Conservation (phyloP, 2,797 vertebrate species). For the Selene dorsalis region DNA sequence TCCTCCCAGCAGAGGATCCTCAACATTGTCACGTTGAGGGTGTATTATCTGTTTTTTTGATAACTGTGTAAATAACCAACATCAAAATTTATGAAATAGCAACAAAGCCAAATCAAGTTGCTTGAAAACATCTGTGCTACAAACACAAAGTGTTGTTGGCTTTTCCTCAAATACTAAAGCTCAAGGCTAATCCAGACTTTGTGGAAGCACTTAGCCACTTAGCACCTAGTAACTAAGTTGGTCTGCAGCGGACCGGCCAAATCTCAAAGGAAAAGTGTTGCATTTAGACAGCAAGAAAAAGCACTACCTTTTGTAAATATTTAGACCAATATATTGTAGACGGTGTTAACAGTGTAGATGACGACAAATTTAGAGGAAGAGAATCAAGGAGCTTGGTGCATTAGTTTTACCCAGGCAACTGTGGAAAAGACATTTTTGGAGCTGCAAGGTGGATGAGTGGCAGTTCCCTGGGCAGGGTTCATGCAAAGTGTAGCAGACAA, state of each 20-base stretch:
- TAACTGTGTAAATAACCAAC: slow-evolving; percentile 29
- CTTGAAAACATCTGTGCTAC: slow-evolving; percentile 13
- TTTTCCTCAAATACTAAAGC: slow-evolving; percentile 15
- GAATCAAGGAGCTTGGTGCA: not conserved
- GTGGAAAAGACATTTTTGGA: not conserved
- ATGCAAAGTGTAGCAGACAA: slow-evolving; percentile 15
- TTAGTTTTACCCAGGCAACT: slow-evolving; percentile 9
- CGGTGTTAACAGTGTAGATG: not conserved
- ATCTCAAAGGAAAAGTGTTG: slow-evolving; percentile 13
- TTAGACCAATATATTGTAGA: not conserved
- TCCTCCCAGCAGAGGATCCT: slow-evolving; percentile 6
- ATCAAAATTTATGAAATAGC: slow-evolving; percentile 3
- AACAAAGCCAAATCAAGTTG: slow-evolving; percentile 7
- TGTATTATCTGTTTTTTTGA: slow-evolving; percentile 36
- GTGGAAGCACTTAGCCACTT: slow-evolving; percentile 27
- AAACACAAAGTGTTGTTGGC: slow-evolving; percentile 11
- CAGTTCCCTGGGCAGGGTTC: slow-evolving; percentile 13
- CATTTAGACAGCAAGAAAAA: slow-evolving; percentile 13
- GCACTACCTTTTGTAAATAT: slow-evolving; percentile 15
- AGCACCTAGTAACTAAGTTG: slow-evolving; percentile 18
- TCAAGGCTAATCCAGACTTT: slow-evolving; percentile 10
- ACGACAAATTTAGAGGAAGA: not conserved
- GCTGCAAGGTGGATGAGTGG: not conserved
- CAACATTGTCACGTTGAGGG: not conserved
- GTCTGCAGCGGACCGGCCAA: slow-evolving; percentile 6